Evolutionary conservation across 2,113 vertebrate genomes (phyloP).

Genomic region (Coryphaenoides rupestris): DNA sequence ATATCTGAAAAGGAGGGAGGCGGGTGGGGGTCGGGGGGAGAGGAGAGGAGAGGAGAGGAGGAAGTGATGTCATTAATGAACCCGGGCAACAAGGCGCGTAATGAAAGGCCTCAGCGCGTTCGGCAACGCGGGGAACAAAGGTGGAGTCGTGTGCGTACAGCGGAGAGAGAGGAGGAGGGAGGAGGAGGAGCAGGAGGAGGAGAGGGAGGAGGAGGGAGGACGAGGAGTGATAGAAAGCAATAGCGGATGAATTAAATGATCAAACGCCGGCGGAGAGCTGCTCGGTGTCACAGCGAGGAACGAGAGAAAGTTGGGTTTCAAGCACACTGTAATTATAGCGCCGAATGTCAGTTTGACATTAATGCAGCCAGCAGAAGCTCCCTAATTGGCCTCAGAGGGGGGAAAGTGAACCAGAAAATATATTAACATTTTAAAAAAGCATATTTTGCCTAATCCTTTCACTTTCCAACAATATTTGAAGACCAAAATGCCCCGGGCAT

Average conservation of each 20-base stretch:
- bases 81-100: slow-evolving; percentile 87
- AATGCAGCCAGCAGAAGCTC: slow-evolving; percentile 99
- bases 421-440: slow-evolving; percentile 99
- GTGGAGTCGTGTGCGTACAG: slow-evolving; percentile 83
- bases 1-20: too few species aligned
- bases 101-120: slow-evolving; percentile 92
- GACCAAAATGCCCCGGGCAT: slow-evolving; percentile 99
- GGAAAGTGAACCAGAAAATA: slow-evolving; percentile 99
- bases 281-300: slow-evolving; percentile 97
- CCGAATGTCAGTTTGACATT: slow-evolving; percentile 99
- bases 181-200: slow-evolving; percentile 59
- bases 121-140: slow-evolving; percentile 95
- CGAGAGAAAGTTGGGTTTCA: slow-evolving; percentile 99
- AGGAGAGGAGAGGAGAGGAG: too few species aligned
- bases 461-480: slow-evolving; percentile 99
- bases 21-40: too few species aligned
- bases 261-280: slow-evolving; percentile 98
- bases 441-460: slow-evolving; percentile 99
- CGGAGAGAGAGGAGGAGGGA: too few species aligned
- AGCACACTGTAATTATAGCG: slow-evolving; percentile 99
- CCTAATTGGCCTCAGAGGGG: slow-evolving; percentile 99
- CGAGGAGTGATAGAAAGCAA: slow-evolving; percentile 89
- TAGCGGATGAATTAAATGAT: slow-evolving; percentile 99
- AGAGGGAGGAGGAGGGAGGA: slow-evolving; percentile 79
- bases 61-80: slow-evolving; percentile 91